These are phyloP conservation scores for Gonatopus flavifemur DNA, from an alignment of 1,140 invertebrate genomes.

Conservation along the genomic window DNA sequence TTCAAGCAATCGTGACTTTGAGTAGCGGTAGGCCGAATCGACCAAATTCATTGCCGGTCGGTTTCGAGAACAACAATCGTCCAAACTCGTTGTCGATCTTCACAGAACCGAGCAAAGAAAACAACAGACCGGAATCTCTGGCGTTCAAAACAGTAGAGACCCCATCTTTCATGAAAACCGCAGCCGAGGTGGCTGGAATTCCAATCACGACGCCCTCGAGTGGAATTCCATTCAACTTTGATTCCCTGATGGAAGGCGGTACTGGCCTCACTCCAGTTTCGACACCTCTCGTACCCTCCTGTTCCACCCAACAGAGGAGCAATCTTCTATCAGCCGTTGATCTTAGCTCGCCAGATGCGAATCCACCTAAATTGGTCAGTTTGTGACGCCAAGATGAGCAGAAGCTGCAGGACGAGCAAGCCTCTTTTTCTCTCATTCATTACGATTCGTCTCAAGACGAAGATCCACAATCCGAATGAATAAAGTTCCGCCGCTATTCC, in stretches of 20 bases:
- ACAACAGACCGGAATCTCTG: slow-evolving; percentile 41
- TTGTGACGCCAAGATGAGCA: slow-evolving; percentile 66
- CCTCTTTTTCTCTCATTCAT: too few relatives aligned
- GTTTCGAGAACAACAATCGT: slow-evolving; percentile 50
- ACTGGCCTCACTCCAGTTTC: slow-evolving; percentile 86
- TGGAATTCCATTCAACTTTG: slow-evolving; percentile 87
- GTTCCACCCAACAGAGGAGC: slow-evolving; percentile 70
- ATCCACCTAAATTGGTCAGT: slow-evolving; percentile 73
- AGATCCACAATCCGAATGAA: too few relatives aligned
- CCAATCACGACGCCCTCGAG: slow-evolving; percentile 85
- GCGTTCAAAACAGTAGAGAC: slow-evolving; percentile 51
- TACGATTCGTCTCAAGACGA: too few relatives aligned
- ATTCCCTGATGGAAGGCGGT: slow-evolving; percentile 89
- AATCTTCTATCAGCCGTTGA: slow-evolving; percentile 60
- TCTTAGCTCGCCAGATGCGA: slow-evolving; percentile 69
- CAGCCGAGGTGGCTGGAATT: slow-evolving; percentile 71
- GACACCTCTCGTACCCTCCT: slow-evolving; percentile 67
- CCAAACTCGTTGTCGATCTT: slow-evolving; percentile 50
- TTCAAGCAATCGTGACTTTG: slow-evolving; percentile 4
- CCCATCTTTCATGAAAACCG: slow-evolving; percentile 52
- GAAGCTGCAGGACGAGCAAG: too few relatives aligned
- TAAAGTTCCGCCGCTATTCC: too few relatives aligned
- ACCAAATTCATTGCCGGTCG: slow-evolving; percentile 69
- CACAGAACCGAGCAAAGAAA: slow-evolving; percentile 44
- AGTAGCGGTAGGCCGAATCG: slow-evolving; percentile 59